Conservation (phyloP, 1,140 invertebrate species). For the Zaprionus taronus region DNA sequence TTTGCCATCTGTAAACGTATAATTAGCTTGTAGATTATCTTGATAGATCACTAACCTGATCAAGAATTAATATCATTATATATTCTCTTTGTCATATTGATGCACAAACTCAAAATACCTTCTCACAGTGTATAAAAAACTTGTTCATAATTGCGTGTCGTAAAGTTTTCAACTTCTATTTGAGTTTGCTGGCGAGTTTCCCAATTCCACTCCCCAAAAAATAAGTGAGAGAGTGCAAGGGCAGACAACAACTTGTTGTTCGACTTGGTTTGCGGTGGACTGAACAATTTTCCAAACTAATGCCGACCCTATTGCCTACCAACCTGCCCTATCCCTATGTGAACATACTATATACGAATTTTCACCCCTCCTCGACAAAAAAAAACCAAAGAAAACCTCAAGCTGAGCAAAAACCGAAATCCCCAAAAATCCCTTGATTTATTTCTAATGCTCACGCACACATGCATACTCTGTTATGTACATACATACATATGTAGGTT, state of each 20-base stretch:
- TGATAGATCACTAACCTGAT: background rate
- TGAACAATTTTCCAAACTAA: conserved; percentile 80
- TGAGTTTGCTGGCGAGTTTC: conserved; percentile 54
- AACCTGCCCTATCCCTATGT: background rate
- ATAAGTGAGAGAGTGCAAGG: background rate
- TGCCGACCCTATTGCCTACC: conserved; percentile 46
- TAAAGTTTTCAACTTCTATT: conserved; percentile 63
- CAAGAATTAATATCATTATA: background rate
- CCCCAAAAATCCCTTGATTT: conserved; percentile 81
- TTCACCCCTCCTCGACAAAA: background rate
- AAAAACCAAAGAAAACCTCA: conserved; percentile 44
- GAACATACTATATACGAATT: background rate
- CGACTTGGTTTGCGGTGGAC: conserved; percentile 65
- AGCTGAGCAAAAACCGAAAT: conserved; percentile 62
- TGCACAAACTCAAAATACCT: background rate
- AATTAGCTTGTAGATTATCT: background rate
- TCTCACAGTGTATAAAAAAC: background rate
- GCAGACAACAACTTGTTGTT: conserved; percentile 70
- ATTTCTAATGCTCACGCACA: conserved; percentile 72
- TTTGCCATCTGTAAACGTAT: background rate
- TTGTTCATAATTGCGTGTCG: conserved; percentile 63
- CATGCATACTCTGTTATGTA: conserved; percentile 7
- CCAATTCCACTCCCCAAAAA: background rate
- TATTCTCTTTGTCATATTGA: background rate
- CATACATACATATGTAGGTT: conserved; percentile 38